A percentile compares a stretch with the other conserved stretches of the same genome.
Evolutionary conservation across 2,797 vertebrate species (phyloP).

Genomic region (Garrulus glandarius): DNA sequence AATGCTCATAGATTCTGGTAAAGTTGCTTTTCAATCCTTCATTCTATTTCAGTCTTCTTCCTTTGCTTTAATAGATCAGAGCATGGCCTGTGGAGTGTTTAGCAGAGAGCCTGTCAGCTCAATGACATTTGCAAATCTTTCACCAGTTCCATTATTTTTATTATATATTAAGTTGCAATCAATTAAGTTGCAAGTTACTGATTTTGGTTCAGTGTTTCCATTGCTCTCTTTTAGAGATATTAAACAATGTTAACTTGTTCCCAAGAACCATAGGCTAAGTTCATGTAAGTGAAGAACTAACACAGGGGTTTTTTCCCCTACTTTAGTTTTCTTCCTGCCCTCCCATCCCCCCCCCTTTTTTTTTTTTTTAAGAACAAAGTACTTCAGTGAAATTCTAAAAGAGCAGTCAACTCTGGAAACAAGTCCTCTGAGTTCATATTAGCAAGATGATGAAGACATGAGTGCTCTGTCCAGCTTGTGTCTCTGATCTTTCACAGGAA

Average conservation of each 20-base stretch:
- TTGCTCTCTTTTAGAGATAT: background rate
- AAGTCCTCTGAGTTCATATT: background rate
- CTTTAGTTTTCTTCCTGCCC: background rate
- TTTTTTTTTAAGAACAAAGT: background rate
- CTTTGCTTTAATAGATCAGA: background rate
- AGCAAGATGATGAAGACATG: background rate
- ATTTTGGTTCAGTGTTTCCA: conserved; percentile 7
- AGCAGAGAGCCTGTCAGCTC: background rate
- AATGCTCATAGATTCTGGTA: background rate
- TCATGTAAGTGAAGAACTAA: background rate
- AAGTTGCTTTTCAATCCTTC: background rate
- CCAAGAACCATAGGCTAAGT: background rate
- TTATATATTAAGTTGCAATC: background rate
- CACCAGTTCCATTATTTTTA: background rate
- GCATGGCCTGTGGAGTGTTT: background rate
- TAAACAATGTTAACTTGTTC: background rate
- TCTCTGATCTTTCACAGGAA: background rate
- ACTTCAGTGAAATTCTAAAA: background rate
- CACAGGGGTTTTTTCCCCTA: background rate
- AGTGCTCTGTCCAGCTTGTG: background rate
- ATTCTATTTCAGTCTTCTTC: background rate
- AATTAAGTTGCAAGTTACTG: background rate
- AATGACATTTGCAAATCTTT: background rate
- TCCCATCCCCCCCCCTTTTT: background rate
- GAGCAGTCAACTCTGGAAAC: background rate